These are phyloP conservation scores for Spodoptera litura DNA, from an alignment of 1,140 invertebrate genomes.

Conservation along the genomic window DNA sequence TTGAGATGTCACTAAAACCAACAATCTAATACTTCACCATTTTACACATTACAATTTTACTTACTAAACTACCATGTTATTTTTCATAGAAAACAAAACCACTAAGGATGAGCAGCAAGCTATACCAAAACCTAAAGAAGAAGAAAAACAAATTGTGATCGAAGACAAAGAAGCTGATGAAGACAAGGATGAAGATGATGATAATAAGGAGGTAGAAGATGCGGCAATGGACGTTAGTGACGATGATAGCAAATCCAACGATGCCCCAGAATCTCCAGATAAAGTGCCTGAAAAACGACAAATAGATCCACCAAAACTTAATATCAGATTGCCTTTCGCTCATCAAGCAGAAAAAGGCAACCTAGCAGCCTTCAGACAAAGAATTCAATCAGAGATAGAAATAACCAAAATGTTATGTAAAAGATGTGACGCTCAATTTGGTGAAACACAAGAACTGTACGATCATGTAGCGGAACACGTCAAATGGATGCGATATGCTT, in stretches of 20 bases:
- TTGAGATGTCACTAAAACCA: no score
- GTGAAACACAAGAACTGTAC: slow-evolving; percentile 78
- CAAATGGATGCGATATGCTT: slow-evolving; percentile 87
- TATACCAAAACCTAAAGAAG: slow-evolving; percentile 22
- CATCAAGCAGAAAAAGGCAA: slow-evolving; percentile 76
- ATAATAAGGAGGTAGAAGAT: slow-evolving; percentile 46
- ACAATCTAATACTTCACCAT: no score
- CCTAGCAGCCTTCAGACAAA: slow-evolving; percentile 69
- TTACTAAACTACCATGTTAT: neutral
- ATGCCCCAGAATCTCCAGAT: slow-evolving; percentile 48
- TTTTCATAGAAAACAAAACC: slow-evolving; percentile 48
- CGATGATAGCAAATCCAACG: slow-evolving; percentile 49
- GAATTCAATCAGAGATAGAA: slow-evolving; percentile 67
- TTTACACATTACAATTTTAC: no score
- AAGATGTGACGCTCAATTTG: slow-evolving; percentile 78
- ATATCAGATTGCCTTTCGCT: slow-evolving; percentile 66
- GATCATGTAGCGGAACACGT: slow-evolving; percentile 87
- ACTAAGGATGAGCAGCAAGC: slow-evolving; percentile 15
- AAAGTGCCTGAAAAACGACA: slow-evolving; percentile 42
- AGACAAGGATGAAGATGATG: slow-evolving; percentile 33
- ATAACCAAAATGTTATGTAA: slow-evolving; percentile 71
- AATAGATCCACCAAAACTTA: slow-evolving; percentile 29
- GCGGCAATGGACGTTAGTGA: slow-evolving; percentile 51
- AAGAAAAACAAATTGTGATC: slow-evolving; percentile 31
- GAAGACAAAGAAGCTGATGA: slow-evolving; percentile 39